A percentile compares a stretch with the other conserved stretches of the same genome.
phyloP scores from a whole-genome alignment of 2,113 vertebrate genomes.

The Rhinoptilus africanus region DNA sequence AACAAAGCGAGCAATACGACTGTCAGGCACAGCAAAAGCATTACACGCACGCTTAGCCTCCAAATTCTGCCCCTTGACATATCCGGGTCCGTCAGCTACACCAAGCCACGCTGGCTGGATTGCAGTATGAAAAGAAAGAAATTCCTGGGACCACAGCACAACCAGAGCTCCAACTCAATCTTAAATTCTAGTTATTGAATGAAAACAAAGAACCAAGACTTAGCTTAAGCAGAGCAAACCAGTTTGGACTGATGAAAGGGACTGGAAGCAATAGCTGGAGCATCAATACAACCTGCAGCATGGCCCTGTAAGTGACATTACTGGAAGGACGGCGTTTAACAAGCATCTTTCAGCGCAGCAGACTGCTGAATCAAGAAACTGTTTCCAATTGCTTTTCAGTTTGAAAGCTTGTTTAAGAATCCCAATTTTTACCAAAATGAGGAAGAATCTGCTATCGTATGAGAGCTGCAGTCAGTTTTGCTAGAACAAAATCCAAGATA shows the following conservation, averaged over 20 bases:
- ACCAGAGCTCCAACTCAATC: neutral
- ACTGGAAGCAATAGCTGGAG: neutral
- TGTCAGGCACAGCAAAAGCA: neutral
- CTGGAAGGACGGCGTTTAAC: fast-evolving
- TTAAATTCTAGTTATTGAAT: neutral
- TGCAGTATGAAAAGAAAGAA: neutral
- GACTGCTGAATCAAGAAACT: neutral
- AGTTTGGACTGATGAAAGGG: neutral
- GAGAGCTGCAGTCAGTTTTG: neutral
- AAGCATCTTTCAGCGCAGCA: neutral
- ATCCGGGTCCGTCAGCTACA: neutral
- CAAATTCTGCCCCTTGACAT: neutral
- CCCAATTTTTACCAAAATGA: neutral
- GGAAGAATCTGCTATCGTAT: neutral
- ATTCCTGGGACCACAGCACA: neutral
- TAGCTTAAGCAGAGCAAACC: neutral
- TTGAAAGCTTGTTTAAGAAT: neutral
- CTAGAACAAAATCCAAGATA: neutral
- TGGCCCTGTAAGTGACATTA: fast-evolving
- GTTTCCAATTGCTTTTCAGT: neutral
- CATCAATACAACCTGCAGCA: neutral
- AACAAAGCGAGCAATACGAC: neutral
- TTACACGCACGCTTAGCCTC: neutral
- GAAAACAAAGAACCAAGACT: neutral
- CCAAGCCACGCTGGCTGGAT: neutral